Evolutionary conservation across 1,140 invertebrate genomes (phyloP).

Genomic region (Caenorhabditis latens): DNA sequence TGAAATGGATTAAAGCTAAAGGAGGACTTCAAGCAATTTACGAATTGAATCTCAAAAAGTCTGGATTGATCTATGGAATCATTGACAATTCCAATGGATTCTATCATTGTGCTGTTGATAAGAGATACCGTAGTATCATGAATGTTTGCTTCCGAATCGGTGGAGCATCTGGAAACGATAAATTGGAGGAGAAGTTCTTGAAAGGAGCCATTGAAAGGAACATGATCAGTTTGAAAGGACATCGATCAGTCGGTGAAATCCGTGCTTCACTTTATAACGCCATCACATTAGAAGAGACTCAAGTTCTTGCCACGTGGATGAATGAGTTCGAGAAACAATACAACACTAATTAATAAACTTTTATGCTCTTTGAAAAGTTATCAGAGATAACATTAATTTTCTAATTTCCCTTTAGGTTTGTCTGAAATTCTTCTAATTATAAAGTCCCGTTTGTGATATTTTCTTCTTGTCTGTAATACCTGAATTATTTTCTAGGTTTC

Average conservation of each 20-base stretch:
- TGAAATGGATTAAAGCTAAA: conserved; percentile 86
- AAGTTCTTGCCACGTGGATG: conserved; percentile 87
- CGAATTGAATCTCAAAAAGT: conserved; percentile 83
- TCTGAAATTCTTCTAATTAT: neutral
- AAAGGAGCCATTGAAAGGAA: conserved; percentile 84
- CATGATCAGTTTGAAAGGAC: conserved; percentile 93
- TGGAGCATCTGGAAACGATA: conserved; percentile 80
- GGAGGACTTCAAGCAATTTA: conserved; percentile 85
- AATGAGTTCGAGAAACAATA: conserved; percentile 81
- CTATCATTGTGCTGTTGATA: conserved; percentile 81
- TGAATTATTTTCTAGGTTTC: no score
- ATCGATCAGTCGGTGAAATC: conserved; percentile 93
- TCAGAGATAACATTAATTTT: neutral
- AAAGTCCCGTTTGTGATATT: no score
- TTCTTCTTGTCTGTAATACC: no score
- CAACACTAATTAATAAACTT: conserved; percentile 38
- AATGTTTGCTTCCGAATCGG: conserved; percentile 92
- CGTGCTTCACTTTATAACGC: conserved; percentile 95
- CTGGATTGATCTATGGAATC: conserved; percentile 85
- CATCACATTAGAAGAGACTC: conserved; percentile 85
- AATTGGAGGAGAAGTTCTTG: conserved; percentile 89
- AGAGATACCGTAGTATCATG: conserved; percentile 83
- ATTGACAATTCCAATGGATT: conserved; percentile 91
- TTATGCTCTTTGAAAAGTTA: neutral
- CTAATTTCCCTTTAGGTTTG: neutral